Evolutionary conservation across 2,888 invertebrate species (phyloP).

Genomic region (Abscondita cerata): DNA sequence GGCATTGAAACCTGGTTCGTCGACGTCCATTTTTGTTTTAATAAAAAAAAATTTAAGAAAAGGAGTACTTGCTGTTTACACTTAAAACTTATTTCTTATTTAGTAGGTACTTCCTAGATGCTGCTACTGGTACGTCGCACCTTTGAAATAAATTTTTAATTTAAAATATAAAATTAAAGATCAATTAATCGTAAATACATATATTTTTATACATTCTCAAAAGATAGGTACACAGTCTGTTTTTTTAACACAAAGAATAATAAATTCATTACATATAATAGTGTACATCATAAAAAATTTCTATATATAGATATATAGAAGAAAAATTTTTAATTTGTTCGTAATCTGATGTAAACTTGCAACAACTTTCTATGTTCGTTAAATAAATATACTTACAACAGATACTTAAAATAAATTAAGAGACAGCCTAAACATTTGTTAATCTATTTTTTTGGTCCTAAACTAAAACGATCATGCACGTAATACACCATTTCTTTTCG

Average conservation of each 20-base stretch:
- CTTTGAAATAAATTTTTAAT: too few species aligned
- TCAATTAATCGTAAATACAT: conserved; percentile 34
- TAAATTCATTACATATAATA: conserved; percentile 48
- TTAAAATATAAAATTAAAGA: too few species aligned
- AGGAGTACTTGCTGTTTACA: too few species aligned
- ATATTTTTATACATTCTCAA: conserved; percentile 38
- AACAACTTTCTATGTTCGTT: neutral
- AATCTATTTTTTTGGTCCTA: conserved; percentile 11
- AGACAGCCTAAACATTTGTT: conserved; percentile 24
- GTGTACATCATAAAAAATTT: conserved; percentile 31
- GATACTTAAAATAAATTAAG: conserved; percentile 24
- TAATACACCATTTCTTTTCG: too few species aligned
- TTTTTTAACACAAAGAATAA: conserved; percentile 51
- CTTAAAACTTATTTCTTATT: too few species aligned
- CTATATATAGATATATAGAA: conserved; percentile 4
- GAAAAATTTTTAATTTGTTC: neutral
- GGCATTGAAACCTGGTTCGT: too few species aligned
- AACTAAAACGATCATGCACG: conserved; percentile 10
- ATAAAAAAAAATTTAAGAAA: too few species aligned
- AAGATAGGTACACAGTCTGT: conserved; percentile 31
- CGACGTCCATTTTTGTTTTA: too few species aligned
- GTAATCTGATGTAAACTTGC: neutral
- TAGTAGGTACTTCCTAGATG: too few species aligned
- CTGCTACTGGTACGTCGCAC: too few species aligned
- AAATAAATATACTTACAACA: conserved; percentile 29